Percentiles rank a stretch among this genome's conserved stretches.
Conservation (phyloP, 2,113 vertebrate species). For the Aspiorhynchus laticeps region DNA sequence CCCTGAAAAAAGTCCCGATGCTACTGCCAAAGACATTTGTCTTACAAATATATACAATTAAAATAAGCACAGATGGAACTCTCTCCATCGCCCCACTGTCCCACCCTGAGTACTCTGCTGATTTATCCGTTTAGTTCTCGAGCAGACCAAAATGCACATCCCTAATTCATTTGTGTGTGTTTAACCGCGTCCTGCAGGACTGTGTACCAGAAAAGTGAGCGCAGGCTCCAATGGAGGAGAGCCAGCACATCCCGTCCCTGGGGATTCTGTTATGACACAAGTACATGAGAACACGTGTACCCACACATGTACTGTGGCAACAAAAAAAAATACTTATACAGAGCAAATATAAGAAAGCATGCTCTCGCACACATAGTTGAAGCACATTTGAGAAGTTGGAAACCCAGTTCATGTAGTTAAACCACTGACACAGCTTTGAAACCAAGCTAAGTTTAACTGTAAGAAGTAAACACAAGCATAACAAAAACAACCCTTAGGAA, state of each 20-base stretch:
- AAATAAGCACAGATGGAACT: background rate
- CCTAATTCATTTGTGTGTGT: slow-evolving; percentile 9
- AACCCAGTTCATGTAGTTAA: background rate
- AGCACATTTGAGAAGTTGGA: background rate
- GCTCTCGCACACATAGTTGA: background rate
- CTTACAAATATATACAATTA: background rate
- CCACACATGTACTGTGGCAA: slow-evolving; percentile 19
- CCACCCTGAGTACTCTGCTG: background rate
- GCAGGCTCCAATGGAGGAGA: slow-evolving; percentile 38
- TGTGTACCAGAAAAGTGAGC: slow-evolving; percentile 41
- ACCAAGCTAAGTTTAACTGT: slow-evolving; percentile 4
- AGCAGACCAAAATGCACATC: background rate
- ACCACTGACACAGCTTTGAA: background rate
- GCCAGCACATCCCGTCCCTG: slow-evolving; percentile 41
- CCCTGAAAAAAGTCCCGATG: background rate
- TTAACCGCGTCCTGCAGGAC: background rate
- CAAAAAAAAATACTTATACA: background rate
- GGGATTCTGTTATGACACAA: slow-evolving; percentile 22
- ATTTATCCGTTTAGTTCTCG: background rate
- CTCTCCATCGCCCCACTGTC: background rate
- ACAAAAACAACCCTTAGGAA: background rate
- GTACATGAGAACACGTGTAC: background rate
- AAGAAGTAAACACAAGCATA: background rate
- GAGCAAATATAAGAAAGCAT: background rate
- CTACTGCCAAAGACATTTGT: background rate